Conservation (phyloP, 2,113 vertebrate genomes). For the Silurus asotus region DNA sequence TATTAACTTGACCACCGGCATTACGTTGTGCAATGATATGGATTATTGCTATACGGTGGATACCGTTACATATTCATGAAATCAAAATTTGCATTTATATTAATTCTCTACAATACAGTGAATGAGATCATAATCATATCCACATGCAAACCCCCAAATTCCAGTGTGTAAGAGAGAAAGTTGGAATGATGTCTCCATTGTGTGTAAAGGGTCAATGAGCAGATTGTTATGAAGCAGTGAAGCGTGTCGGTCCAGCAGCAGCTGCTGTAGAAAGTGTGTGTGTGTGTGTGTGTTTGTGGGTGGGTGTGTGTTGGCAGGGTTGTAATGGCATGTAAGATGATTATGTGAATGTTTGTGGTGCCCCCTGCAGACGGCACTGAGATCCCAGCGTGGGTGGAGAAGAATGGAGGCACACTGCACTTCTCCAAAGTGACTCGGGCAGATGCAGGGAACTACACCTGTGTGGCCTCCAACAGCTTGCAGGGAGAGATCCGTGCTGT, state of each 20-base stretch:
- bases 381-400: constrained; percentile 74
- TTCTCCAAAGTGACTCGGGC: constrained; percentile 78
- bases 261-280: not conserved
- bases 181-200: not conserved
- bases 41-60: no score
- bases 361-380: constrained; percentile 74
- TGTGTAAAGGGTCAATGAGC: not conserved
- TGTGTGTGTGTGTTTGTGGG: not conserved
- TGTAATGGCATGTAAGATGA: not conserved
- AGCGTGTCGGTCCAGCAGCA: not conserved
- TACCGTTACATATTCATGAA: no score
- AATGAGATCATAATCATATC: not conserved
- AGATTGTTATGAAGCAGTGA: not conserved
- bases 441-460: constrained; percentile 82
- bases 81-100: no score
- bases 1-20: no score
- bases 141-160: not conserved
- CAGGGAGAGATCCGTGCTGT: constrained; percentile 85
- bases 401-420: constrained; percentile 73
- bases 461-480: constrained; percentile 78
- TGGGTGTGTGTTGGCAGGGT: not conserved
- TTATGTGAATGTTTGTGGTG: not conserved
- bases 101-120: no score
- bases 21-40: no score
- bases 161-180: not conserved